phyloP scores from a whole-genome alignment of 2,888 invertebrate species.

The Chamaedrilus cognettii region DNA sequence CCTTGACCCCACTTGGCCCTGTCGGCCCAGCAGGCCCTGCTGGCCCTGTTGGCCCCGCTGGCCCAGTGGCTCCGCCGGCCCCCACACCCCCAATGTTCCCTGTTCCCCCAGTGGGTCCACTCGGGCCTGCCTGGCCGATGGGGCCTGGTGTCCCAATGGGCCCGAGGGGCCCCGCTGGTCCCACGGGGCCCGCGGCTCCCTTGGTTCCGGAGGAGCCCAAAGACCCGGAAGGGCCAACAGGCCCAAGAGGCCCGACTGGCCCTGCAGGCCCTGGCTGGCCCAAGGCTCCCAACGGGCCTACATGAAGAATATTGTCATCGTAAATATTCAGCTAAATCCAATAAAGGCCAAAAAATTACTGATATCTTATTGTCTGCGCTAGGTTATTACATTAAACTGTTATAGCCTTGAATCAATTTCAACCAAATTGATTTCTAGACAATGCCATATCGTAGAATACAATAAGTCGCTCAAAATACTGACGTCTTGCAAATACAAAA shows the following conservation, averaged over 20 bases:
- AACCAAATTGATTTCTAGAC: too few relatives aligned
- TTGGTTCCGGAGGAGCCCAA: not conserved
- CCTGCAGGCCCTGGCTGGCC: too few relatives aligned
- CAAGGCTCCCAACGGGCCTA: too few relatives aligned
- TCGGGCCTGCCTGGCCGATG: conserved; percentile 8
- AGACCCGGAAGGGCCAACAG: not conserved
- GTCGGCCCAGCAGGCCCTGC: conserved; percentile 10
- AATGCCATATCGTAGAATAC: too few relatives aligned
- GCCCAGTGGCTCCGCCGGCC: not conserved
- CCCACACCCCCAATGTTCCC: not conserved
- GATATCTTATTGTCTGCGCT: too few relatives aligned
- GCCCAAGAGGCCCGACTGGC: not conserved
- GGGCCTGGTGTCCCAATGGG: not conserved
- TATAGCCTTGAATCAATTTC: too few relatives aligned
- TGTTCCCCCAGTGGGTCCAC: conserved; percentile 14
- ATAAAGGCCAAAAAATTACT: too few relatives aligned
- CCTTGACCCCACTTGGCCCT: conserved; percentile 22
- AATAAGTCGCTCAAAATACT: too few relatives aligned
- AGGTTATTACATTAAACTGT: too few relatives aligned
- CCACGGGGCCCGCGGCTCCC: conserved; percentile 1
- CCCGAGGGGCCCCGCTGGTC: conserved; percentile 4
- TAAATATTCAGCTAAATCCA: too few relatives aligned
- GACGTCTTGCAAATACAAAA: too few relatives aligned
- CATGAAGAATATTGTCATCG: too few relatives aligned
- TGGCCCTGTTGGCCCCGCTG: conserved; percentile 5